A percentile compares a stretch with the other conserved stretches of the same genome.
Conservation (phyloP, 1,140 invertebrate species). For the Oedothorax gibbosus region DNA sequence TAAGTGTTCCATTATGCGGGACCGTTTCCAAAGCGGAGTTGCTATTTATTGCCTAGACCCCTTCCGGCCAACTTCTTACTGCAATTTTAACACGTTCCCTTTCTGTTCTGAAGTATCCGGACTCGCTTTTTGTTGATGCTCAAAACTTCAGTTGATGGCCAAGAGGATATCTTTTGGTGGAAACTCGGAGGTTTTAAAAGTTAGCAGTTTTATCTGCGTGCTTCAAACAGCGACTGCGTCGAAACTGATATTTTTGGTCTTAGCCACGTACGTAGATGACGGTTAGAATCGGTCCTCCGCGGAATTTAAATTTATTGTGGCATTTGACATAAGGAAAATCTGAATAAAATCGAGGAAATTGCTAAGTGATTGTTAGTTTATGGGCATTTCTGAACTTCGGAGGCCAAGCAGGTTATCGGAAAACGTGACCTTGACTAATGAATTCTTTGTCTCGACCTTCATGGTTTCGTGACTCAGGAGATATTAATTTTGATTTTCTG, state of each 20-base stretch:
- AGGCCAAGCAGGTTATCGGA: background rate
- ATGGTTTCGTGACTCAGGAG: constrained; percentile 21
- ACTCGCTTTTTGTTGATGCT: background rate
- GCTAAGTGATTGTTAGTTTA: too few species aligned
- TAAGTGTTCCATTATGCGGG: background rate
- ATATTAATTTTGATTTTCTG: too few species aligned
- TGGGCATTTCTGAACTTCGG: background rate
- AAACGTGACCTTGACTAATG: constrained; percentile 32
- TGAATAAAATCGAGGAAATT: background rate
- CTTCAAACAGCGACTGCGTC: constrained; percentile 20
- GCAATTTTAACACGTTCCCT: constrained; percentile 29
- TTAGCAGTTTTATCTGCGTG: constrained; percentile 27
- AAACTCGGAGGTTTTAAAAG: constrained; percentile 2
- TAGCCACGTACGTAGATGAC: background rate
- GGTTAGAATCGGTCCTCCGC: background rate
- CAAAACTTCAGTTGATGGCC: constrained; percentile 19
- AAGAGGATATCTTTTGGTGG: constrained; percentile 27
- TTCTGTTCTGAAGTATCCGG: constrained; percentile 32
- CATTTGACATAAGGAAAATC: background rate
- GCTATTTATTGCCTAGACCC: background rate
- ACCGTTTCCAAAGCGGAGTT: background rate
- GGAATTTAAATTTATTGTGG: background rate
- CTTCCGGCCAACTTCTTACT: background rate
- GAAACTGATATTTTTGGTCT: too few species aligned
- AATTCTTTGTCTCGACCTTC: constrained; percentile 5